A percentile compares a stretch with the other conserved stretches of the same genome.
Evolutionary conservation across 2,888 invertebrate genomes (phyloP).

Genomic region (Ectemnius continuus): DNA sequence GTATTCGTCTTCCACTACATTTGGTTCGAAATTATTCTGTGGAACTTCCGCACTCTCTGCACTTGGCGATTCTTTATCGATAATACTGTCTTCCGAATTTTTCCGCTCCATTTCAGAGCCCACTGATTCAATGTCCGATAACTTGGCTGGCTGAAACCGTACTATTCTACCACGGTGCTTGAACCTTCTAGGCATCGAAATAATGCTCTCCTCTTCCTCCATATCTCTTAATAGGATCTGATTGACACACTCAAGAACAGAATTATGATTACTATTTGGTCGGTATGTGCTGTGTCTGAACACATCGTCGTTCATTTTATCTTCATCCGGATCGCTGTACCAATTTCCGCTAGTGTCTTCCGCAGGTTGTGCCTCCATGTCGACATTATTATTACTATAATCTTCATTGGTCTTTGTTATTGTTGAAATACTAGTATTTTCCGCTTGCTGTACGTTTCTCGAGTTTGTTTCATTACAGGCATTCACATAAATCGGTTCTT

Average conservation of each 20-base stretch:
- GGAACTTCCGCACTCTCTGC: constrained; percentile 40
- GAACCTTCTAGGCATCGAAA: constrained; percentile 74
- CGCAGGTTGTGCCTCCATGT: constrained; percentile 61
- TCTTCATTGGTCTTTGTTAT: constrained; percentile 41
- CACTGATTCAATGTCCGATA: constrained; percentile 76
- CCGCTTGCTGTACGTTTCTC: constrained; percentile 59
- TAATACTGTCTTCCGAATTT: constrained; percentile 71
- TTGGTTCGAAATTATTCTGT: constrained; percentile 61
- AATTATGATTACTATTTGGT: constrained; percentile 86
- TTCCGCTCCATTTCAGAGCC: constrained; percentile 76
- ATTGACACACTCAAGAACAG: constrained; percentile 91
- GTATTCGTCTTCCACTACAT: constrained; percentile 71
- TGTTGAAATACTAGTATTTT: constrained; percentile 12
- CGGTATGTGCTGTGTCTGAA: constrained; percentile 73
- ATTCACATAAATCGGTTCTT: constrained; percentile 74
- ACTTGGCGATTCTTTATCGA: constrained; percentile 46
- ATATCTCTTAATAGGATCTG: constrained; percentile 89
- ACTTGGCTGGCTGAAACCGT: constrained; percentile 73
- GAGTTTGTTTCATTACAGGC: constrained; percentile 66
- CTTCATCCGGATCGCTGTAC: constrained; percentile 90
- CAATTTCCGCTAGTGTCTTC: constrained; percentile 85
- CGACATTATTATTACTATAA: constrained; percentile 53
- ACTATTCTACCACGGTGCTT: constrained; percentile 75
- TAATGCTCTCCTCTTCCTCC: constrained; percentile 78
- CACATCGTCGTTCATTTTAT: constrained; percentile 81